phyloP scores from a whole-genome alignment of 2,113 vertebrate species.

The Oncorhynchus kisutch region DNA sequence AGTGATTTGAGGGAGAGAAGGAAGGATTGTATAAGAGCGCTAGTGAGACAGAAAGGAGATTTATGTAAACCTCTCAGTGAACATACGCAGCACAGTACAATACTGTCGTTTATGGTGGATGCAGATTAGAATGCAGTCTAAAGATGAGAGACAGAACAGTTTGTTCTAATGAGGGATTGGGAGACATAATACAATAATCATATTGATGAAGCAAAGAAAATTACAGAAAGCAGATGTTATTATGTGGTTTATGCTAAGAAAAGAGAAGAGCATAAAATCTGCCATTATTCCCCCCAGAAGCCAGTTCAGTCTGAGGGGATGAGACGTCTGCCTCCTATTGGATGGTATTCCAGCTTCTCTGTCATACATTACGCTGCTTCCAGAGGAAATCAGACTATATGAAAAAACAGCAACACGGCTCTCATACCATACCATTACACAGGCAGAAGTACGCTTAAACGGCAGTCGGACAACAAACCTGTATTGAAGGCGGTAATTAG shows the following conservation, averaged over 20 bases:
- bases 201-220: slow-evolving; percentile 10
- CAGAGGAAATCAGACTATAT: slow-evolving; percentile 55
- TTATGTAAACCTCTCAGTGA: slow-evolving; percentile 27
- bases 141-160: slow-evolving; percentile 8
- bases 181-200: not conserved
- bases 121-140: not conserved
- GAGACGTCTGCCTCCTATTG: slow-evolving; percentile 55
- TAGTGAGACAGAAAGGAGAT: slow-evolving; percentile 25
- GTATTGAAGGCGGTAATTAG: slow-evolving; percentile 74
- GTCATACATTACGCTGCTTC: slow-evolving; percentile 39
- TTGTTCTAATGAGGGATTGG: not conserved
- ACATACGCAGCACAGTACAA: slow-evolving; percentile 20
- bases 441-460: slow-evolving; percentile 51
- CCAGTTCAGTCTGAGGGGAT: slow-evolving; percentile 61
- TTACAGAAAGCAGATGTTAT: not conserved
- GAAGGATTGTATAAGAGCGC: slow-evolving; percentile 37
- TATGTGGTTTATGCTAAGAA: not conserved
- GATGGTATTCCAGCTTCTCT: slow-evolving; percentile 35
- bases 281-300: slow-evolving; percentile 4
- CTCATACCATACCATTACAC: slow-evolving; percentile 58
- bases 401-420: slow-evolving; percentile 60
- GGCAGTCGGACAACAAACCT: slow-evolving; percentile 64
- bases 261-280: slow-evolving; percentile 1
- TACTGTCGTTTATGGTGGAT: slow-evolving; percentile 21
- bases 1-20: slow-evolving; percentile 63